Percentiles rank a stretch among this genome's conserved stretches.
Evolutionary conservation across 1,140 invertebrate genomes (phyloP).

Genomic region (Limonius californicus): DNA sequence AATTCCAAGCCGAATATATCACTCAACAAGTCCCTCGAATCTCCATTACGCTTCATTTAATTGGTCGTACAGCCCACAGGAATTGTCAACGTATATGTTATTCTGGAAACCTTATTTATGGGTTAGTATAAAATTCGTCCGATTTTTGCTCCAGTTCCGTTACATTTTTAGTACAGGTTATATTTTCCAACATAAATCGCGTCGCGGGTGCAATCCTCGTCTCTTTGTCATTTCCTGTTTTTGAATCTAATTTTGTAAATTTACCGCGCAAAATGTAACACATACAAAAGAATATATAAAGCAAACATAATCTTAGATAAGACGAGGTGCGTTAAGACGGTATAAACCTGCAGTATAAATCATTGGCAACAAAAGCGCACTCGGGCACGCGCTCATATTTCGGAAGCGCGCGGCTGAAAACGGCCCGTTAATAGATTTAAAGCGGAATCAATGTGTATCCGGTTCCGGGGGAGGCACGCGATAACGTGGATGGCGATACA

Average conservation of each 20-base stretch:
- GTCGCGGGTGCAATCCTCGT: too few relatives aligned
- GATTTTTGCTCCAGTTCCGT: too few relatives aligned
- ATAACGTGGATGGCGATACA: conserved; percentile 6
- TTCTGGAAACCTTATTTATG: neutral
- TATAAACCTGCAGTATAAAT: conserved; percentile 13
- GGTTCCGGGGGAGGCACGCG: conserved; percentile 15
- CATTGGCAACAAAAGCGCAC: conserved; percentile 11
- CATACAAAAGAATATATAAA: too few relatives aligned
- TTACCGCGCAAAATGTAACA: too few relatives aligned
- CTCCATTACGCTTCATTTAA: conserved; percentile 5
- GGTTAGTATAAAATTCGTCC: too few relatives aligned
- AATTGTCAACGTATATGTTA: neutral
- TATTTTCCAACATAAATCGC: too few relatives aligned
- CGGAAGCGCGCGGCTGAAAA: conserved; percentile 13
- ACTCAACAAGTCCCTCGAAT: conserved; percentile 1
- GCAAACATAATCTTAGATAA: too few relatives aligned
- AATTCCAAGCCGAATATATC: neutral
- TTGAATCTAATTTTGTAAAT: too few relatives aligned
- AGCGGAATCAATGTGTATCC: conserved; percentile 21
- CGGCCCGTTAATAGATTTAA: conserved; percentile 23
- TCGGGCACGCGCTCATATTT: conserved; percentile 17
- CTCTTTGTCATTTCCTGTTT: too few relatives aligned
- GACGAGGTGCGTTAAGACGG: conserved; percentile 12
- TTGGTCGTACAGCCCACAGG: neutral
- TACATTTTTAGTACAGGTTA: too few relatives aligned